A percentile compares a stretch with the other conserved stretches of the same genome.
Conservation (phyloP, 2,888 invertebrate genomes). For the Pantelozetes paolii region DNA sequence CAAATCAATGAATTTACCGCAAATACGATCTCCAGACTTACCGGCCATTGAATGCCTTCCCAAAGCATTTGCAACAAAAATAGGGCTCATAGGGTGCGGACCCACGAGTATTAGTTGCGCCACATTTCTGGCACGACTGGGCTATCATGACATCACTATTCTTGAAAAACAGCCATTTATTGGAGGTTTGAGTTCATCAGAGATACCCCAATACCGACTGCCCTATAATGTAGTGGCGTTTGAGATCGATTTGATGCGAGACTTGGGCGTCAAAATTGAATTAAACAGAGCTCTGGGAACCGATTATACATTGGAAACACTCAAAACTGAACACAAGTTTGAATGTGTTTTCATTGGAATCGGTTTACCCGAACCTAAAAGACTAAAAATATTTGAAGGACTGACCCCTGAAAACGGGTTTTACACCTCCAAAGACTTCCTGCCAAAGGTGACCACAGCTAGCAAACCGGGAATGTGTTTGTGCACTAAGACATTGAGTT, state of each 20-base stretch:
- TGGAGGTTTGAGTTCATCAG: conserved; percentile 89
- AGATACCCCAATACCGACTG: conserved; percentile 94
- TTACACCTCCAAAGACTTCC: conserved; percentile 87
- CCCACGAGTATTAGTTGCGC: conserved; percentile 95
- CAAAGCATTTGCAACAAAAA: conserved; percentile 60
- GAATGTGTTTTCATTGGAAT: conserved; percentile 68
- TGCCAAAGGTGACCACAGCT: conserved; percentile 78
- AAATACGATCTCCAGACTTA: conserved; percentile 72
- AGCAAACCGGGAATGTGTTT: conserved; percentile 68
- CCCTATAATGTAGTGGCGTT: conserved; percentile 88
- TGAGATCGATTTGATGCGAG: conserved; percentile 82
- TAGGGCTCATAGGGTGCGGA: conserved; percentile 88
- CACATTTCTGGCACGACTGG: conserved; percentile 86
- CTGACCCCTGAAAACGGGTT: conserved; percentile 77
- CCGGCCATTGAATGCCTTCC: conserved; percentile 50
- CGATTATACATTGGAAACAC: conserved; percentile 58
- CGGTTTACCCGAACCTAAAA: conserved; percentile 78
- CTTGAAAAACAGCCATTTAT: conserved; percentile 81
- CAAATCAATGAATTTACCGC: conserved; percentile 85
- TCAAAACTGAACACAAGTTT: conserved; percentile 63
- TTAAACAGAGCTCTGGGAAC: conserved; percentile 66
- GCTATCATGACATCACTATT: conserved; percentile 83
- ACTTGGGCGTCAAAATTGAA: conserved; percentile 78
- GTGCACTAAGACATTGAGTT: conserved; percentile 39
- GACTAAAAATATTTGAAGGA: conserved; percentile 68